Evolutionary conservation across 2,113 vertebrate species (phyloP).

Genomic region (Promerops cafer): DNA sequence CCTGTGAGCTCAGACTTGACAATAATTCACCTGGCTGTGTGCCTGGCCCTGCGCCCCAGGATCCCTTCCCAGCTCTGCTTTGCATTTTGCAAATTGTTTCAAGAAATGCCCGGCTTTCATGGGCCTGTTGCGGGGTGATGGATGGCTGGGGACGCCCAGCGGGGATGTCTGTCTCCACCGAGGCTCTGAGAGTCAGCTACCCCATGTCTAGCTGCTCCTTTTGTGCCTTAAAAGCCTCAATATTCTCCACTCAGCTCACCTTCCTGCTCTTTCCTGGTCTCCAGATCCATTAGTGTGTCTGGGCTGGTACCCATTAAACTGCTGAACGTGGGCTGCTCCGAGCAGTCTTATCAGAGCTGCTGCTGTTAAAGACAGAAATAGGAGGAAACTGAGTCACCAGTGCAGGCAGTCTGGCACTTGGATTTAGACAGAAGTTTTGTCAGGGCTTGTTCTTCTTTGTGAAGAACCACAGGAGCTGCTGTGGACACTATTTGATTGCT

Average conservation of each 20-base stretch:
- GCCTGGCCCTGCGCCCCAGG: neutral
- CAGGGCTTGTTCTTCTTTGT: neutral
- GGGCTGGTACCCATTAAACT: slow-evolving; percentile 30
- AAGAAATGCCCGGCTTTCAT: neutral
- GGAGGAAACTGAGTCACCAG: neutral
- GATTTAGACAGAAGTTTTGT: neutral
- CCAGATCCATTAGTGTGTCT: slow-evolving; percentile 39
- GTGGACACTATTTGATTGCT: neutral
- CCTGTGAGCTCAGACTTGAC: neutral
- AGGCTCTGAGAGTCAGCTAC: slow-evolving; percentile 8
- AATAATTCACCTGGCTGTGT: neutral
- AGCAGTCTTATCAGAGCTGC: neutral
- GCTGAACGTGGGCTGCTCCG: neutral
- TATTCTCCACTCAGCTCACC: slow-evolving; percentile 9
- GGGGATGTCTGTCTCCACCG: slow-evolving; percentile 40
- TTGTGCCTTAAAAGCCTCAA: slow-evolving; percentile 23
- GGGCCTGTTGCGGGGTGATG: neutral
- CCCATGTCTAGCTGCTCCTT: neutral
- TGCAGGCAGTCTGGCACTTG: neutral
- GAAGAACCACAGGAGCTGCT: neutral
- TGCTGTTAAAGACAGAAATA: neutral
- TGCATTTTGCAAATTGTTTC: slow-evolving; percentile 14
- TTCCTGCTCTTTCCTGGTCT: slow-evolving; percentile 37
- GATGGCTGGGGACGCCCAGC: neutral
- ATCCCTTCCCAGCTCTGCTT: slow-evolving; percentile 9